Conservation (phyloP, 2,888 invertebrate species). For the Papilio demoleus region DNA sequence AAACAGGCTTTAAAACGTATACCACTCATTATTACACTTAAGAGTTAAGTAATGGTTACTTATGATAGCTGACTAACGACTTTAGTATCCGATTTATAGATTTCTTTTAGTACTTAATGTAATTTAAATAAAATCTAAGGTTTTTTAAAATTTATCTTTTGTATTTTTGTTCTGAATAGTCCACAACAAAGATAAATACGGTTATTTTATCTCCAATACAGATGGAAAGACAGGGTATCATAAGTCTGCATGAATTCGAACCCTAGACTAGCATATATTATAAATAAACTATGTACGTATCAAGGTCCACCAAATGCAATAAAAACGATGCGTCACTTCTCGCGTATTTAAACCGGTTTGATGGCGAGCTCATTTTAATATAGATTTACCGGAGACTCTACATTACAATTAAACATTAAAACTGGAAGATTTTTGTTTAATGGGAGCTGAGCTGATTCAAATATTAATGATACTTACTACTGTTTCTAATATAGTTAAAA, state of each 20-base stretch:
- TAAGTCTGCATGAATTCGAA: not conserved
- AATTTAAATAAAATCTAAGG: no score
- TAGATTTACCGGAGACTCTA: slow-evolving; percentile 12
- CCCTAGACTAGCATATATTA: not conserved
- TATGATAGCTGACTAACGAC: no score
- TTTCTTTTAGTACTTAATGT: no score
- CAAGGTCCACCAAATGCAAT: slow-evolving; percentile 28
- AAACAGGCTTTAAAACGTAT: not conserved
- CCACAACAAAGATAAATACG: no score
- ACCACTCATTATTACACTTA: no score
- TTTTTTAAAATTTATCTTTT: no score
- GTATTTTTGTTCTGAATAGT: no score
- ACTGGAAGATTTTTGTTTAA: not conserved
- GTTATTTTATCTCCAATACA: not conserved
- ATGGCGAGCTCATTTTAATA: slow-evolving; percentile 10
- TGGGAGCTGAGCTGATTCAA: not conserved
- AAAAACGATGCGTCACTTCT: slow-evolving; percentile 25
- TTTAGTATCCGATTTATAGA: no score
- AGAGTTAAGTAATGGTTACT: no score
- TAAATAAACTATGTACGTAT: slow-evolving; percentile 1
- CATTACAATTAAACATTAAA: not conserved
- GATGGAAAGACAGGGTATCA: not conserved
- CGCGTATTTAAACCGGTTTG: slow-evolving; percentile 17
- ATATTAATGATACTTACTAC: no score
- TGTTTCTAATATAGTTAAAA: no score